Percentiles rank a stretch among this genome's conserved stretches.
These are phyloP conservation scores for Sarcophaga variegata DNA, from an alignment of 2,888 invertebrate genomes.

Conservation along the genomic window DNA sequence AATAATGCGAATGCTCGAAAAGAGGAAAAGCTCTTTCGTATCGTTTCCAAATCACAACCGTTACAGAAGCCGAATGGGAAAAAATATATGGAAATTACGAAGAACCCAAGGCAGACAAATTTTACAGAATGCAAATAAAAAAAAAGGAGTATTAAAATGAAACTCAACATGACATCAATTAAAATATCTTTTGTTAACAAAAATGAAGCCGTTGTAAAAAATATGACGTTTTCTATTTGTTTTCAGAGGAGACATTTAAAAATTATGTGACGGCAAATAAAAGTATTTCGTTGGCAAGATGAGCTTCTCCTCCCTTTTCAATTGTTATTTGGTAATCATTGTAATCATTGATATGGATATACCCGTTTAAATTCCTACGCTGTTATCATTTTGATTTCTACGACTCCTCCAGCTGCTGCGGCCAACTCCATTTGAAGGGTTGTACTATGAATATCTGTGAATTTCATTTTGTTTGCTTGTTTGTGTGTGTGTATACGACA, in stretches of 20 bases:
- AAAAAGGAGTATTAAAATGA: slow-evolving; percentile 39
- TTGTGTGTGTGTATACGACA: background rate
- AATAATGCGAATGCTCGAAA: background rate
- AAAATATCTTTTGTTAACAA: slow-evolving; percentile 51
- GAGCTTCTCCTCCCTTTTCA: background rate
- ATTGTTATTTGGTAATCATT: slow-evolving; percentile 23
- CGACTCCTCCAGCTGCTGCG: background rate
- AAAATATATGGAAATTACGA: slow-evolving; percentile 21
- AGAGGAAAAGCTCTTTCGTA: slow-evolving; percentile 4
- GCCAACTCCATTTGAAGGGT: slow-evolving; percentile 2
- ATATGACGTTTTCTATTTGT: slow-evolving; percentile 28
- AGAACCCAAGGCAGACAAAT: slow-evolving; percentile 22
- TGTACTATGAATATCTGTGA: background rate
- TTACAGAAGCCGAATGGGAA: background rate
- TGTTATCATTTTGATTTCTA: background rate
- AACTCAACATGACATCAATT: slow-evolving; percentile 57
- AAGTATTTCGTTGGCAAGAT: background rate
- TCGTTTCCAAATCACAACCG: slow-evolving; percentile 32
- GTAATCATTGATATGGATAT: slow-evolving; percentile 12
- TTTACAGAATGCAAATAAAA: background rate
- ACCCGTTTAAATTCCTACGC: slow-evolving; percentile 38
- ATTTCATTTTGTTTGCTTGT: background rate
- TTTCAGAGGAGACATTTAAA: slow-evolving; percentile 6
- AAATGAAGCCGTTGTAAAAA: slow-evolving; percentile 41
- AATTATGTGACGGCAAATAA: background rate